Conservation (phyloP, 1,140 invertebrate species). For the Drosophila arizonae region DNA sequence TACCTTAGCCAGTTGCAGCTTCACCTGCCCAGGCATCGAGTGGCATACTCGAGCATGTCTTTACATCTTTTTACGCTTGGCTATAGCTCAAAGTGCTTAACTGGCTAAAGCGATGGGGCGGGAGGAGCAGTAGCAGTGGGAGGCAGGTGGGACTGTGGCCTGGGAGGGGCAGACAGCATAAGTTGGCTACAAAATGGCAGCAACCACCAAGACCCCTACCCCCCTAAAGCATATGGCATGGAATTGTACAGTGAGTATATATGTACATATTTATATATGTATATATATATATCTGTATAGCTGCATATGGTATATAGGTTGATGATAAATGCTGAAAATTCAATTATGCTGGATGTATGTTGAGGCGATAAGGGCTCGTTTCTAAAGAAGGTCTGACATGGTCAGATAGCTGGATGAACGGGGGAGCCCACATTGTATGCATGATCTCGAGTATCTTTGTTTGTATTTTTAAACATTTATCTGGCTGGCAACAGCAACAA, state of each 20-base stretch:
- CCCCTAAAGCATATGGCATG: too few species aligned
- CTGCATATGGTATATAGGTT: background rate
- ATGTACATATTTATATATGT: too few species aligned
- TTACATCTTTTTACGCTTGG: slow-evolving; percentile 79
- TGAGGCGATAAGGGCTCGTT: slow-evolving; percentile 1
- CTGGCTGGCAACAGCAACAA: slow-evolving; percentile 52
- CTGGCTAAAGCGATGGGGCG: slow-evolving; percentile 1
- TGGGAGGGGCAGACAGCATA: background rate
- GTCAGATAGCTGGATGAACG: slow-evolving; percentile 11
- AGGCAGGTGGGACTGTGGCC: background rate
- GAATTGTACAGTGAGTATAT: too few species aligned
- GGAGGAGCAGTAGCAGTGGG: background rate
- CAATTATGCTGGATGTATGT: slow-evolving; percentile 9
- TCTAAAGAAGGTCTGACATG: slow-evolving; percentile 11
- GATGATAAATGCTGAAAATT: slow-evolving; percentile 9
- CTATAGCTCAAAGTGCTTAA: slow-evolving; percentile 50
- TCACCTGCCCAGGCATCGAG: slow-evolving; percentile 63
- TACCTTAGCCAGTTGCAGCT: slow-evolving; percentile 1
- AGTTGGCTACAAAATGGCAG: slow-evolving; percentile 50
- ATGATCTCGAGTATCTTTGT: slow-evolving; percentile 45
- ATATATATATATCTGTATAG: background rate
- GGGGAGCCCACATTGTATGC: slow-evolving; percentile 49
- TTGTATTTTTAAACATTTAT: slow-evolving; percentile 75
- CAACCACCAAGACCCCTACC: background rate
- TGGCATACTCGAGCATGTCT: slow-evolving; percentile 74